Base-by-base conservation (phyloP, 2,797 vertebrate species). In the Silurus aristotelis region DNA sequence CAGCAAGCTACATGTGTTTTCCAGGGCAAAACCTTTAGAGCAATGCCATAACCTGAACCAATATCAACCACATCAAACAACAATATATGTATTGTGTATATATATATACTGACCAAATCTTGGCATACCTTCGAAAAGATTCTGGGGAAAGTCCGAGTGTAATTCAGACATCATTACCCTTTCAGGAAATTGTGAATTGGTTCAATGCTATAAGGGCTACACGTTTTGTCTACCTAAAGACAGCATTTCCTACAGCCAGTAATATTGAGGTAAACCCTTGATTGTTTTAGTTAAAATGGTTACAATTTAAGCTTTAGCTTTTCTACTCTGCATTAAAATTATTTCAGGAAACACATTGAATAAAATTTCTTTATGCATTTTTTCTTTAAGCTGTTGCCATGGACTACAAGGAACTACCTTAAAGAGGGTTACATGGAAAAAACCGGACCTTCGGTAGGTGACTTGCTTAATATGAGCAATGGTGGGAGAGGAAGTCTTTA, bases 371-470 rank as follows among this genome's bases (percentile, higher is more conserved):
- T 25, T 14, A 48, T 73, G 9, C 12, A 6, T 60, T 76, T 67
- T 63, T 82, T n/a, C 27, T 90, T 89, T 20, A 71, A 99, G 98
- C 90, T 99, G 71, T 84, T 96, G 89, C 96, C 97, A 82, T 94
- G 93, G 92, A 96, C 97, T 91, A 98, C 97, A 85, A 96, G 96
- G 93, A 96, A 94, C 89, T 98, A 97, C 90, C 91, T 96, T 85
- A 97, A 97, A 94, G 96, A 98, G 90, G 98, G 98, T 66, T 98
- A 94, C 93, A 99, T 99, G 98, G 97, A 98, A 90, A 99, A 99
- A 92, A 99, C 97, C 0, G 98, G 97, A 22, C 98, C 98, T 19
- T 90, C 92, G 94, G 98, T 99, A 90, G 88, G 95, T 93, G 46
- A 67, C 31, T 20, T 14, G 1, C 43, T 20, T 55, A 7, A 79